Evolutionary conservation across 2,797 vertebrate species (phyloP), one percentile per base, ranked within the genome.

Genomic region (Kryptolebias ocellatus): DNA sequence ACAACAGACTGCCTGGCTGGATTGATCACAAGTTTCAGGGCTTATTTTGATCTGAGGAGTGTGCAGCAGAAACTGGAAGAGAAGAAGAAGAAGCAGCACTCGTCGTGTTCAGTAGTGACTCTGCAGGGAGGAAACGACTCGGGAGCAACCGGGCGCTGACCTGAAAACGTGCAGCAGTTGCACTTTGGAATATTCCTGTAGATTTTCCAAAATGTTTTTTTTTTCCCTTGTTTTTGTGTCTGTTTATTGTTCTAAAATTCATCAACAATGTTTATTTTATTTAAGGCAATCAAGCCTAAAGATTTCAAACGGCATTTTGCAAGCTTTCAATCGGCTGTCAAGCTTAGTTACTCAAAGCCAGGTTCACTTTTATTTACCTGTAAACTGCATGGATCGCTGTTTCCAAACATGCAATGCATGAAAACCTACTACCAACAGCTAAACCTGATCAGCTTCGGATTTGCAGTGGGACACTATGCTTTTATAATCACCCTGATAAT

Each of bases 41-140:
- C 68, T 72, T 10, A 46, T 67, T 67, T 66, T 79, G 72, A 78
- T 74, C 78, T 66, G 76, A 61, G 39, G 39, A 42, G 39, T 42
- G 70, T 53, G 65, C 70, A 67, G 78, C 60, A 60, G 65, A 59
- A 76, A 68, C 51, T 62, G 62, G 58, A 71, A 42, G 70, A 24
- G 20, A 24, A 24, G 20, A 24, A 24, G 71, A 59, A 83, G 28
- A 81, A 86, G 83, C 81, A 83, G 77, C 74, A 79, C 55, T 46
- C 51, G 70, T 87, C 83, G 83, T 87, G 84, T 85, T 88, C 67
- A 81, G 78, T 74, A 82, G 85, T 70, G 47, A 69, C 56, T 70
- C 51, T 78, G 55, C 53, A 54, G 34, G 56, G 53, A 75, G 68
- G 51, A 70, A 69, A 66, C 5, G 60, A 50, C 56, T 80, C 57